Conservation (phyloP, 2,113 vertebrate genomes). For the Corydoras sp. region DNA sequence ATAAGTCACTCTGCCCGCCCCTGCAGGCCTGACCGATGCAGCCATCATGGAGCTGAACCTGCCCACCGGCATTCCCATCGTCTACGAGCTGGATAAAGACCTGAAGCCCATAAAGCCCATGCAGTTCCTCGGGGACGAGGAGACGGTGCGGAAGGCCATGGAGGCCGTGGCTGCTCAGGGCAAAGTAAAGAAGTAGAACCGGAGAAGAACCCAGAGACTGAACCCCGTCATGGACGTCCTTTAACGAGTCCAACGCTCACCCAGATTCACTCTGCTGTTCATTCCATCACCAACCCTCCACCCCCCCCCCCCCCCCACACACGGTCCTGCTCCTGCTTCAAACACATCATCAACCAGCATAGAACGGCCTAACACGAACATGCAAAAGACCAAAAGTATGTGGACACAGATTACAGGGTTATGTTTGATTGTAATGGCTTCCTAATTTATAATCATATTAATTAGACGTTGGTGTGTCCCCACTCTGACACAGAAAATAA, state of each 20-base stretch:
- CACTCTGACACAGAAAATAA: conserved; percentile 59
- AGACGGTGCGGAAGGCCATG: conserved; percentile 87
- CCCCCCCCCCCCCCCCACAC: too few species aligned
- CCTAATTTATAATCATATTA: too few species aligned
- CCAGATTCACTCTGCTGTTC: too few species aligned
- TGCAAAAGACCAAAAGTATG: too few species aligned
- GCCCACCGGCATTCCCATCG: conserved; percentile 93
- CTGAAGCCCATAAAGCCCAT: conserved; percentile 78
- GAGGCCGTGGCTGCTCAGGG: conserved; percentile 95
- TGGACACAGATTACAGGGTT: too few species aligned
- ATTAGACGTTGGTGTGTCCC: conserved; percentile 38
- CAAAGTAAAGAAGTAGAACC: conserved; percentile 84
- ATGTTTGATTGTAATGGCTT: too few species aligned
- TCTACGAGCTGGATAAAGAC: conserved; percentile 90
- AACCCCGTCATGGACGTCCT: conserved; percentile 14
- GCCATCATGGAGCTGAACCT: conserved; percentile 46
- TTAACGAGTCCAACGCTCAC: not conserved
- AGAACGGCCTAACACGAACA: too few species aligned
- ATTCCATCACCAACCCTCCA: too few species aligned
- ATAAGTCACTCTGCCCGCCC: too few species aligned
- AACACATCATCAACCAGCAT: too few species aligned
- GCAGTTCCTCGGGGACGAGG: too few species aligned
- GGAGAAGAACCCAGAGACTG: conserved; percentile 40
- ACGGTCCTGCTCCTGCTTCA: too few species aligned
- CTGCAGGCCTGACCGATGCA: not conserved